These are phyloP conservation scores for Alces alces DNA, from an alignment of 2,113 vertebrate genomes.

Conservation along the genomic window DNA sequence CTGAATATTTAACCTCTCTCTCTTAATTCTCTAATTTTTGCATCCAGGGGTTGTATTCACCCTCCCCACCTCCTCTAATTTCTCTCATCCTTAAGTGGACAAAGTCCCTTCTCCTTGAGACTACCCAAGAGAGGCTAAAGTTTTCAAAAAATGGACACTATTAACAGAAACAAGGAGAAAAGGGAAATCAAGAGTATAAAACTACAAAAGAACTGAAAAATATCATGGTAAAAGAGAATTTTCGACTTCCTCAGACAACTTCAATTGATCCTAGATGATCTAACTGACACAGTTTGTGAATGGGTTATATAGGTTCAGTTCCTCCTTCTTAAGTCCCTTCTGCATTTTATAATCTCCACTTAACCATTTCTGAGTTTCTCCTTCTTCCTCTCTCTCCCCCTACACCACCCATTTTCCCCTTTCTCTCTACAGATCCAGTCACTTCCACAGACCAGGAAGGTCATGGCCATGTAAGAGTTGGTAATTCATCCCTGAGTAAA, in stretches of 20 bases:
- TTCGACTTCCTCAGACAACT: not conserved
- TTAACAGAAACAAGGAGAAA: not conserved
- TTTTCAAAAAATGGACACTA: constrained; percentile 3
- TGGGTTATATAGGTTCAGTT: not conserved
- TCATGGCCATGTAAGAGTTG: not conserved
- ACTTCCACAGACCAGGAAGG: not conserved
- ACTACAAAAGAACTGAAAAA: not conserved
- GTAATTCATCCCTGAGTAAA: not conserved
- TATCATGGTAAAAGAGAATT: not conserved
- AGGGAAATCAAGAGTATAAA: not conserved
- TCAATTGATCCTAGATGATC: not conserved
- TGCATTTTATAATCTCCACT: not conserved
- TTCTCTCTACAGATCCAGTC: not conserved
- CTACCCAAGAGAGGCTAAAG: not conserved
- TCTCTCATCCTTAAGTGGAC: not conserved
- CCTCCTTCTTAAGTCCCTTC: not conserved
- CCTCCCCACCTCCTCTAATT: not conserved
- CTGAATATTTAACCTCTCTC: not conserved
- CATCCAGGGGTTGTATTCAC: not conserved
- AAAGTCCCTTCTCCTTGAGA: not conserved
- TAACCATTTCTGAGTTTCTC: not conserved
- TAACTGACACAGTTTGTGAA: not conserved
- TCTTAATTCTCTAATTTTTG: not conserved
- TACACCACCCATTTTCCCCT: not conserved
- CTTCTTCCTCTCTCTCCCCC: not conserved